Percentiles rank a stretch among this genome's conserved stretches.
Conservation (phyloP, 2,888 invertebrate species). For the Troides oblongomaculatus region DNA sequence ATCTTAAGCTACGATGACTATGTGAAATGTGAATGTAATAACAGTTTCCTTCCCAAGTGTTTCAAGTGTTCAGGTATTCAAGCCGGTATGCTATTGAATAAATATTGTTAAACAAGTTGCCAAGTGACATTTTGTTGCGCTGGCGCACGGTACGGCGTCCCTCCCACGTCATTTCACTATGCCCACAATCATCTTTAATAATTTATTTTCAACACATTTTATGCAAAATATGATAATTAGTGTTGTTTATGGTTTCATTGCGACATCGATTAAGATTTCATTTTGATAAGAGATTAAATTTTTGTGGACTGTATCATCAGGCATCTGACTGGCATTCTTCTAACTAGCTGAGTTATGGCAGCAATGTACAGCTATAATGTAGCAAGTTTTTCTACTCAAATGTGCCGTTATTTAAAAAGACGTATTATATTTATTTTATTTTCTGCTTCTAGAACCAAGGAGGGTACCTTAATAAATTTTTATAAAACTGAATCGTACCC, state of each 20-base stretch:
- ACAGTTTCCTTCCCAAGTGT: conserved; percentile 70
- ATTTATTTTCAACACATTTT: conserved; percentile 66
- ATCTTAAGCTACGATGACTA: conserved; percentile 11
- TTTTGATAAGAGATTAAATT: conserved; percentile 65
- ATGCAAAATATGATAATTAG: conserved; percentile 74
- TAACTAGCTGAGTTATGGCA: conserved; percentile 48
- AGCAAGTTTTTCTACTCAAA: neutral
- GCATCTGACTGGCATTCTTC: conserved; percentile 44
- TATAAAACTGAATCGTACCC: neutral
- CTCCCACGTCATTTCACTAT: conserved; percentile 59
- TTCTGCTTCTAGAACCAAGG: neutral
- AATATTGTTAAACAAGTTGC: conserved; percentile 74
- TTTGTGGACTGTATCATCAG: conserved; percentile 65
- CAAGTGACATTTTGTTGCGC: conserved; percentile 72
- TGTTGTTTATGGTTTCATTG: conserved; percentile 70
- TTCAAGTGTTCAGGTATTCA: conserved; percentile 67
- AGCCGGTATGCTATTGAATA: conserved; percentile 69
- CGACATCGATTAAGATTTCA: conserved; percentile 71
- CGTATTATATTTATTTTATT: neutral
- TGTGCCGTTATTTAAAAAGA: neutral
- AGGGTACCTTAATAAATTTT: neutral
- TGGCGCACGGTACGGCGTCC: conserved; percentile 44
- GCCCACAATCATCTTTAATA: conserved; percentile 56
- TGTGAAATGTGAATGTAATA: conserved; percentile 70
- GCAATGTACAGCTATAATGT: conserved; percentile 40